A percentile compares a stretch with the other conserved stretches of the same genome.
phyloP scores from a whole-genome alignment of 2,797 vertebrate species.

The Pangasius macronema region DNA sequence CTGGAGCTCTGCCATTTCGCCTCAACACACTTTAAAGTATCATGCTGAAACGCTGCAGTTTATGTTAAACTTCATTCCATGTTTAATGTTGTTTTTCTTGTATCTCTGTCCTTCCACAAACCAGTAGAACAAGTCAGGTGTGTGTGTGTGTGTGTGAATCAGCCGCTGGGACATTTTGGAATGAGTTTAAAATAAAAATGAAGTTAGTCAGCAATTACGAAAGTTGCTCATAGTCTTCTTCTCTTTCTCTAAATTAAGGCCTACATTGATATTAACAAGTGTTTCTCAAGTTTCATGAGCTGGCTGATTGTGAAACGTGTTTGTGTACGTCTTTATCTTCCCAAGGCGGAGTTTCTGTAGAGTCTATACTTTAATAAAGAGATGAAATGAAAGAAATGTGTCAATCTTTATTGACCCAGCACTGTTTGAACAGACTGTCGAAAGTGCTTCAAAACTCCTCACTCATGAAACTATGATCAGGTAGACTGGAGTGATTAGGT shows the following conservation, averaged over 20 bases:
- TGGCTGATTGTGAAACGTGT: background rate
- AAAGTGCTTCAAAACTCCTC: background rate
- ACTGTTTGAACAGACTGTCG: background rate
- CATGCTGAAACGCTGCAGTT: background rate
- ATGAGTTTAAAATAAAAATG: background rate
- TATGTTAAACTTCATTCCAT: background rate
- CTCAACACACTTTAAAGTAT: background rate
- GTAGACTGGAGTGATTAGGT: background rate
- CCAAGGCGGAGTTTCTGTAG: background rate
- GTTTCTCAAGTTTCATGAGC: background rate
- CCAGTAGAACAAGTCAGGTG: slow-evolving; percentile 1
- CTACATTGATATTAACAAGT: background rate
- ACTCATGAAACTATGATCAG: background rate
- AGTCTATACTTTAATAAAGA: background rate
- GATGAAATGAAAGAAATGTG: background rate
- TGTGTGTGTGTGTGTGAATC: slow-evolving; percentile 8
- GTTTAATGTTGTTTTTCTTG: background rate
- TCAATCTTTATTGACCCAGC: background rate
- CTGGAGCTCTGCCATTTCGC: background rate
- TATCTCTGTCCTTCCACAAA: background rate
- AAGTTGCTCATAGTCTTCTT: background rate
- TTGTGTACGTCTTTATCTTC: background rate
- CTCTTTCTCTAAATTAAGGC: too few species aligned
- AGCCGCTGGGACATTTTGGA: background rate
- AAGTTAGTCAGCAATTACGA: background rate